phyloP scores from a whole-genome alignment of 2,797 vertebrate genomes.

The Saxicola maurus region DNA sequence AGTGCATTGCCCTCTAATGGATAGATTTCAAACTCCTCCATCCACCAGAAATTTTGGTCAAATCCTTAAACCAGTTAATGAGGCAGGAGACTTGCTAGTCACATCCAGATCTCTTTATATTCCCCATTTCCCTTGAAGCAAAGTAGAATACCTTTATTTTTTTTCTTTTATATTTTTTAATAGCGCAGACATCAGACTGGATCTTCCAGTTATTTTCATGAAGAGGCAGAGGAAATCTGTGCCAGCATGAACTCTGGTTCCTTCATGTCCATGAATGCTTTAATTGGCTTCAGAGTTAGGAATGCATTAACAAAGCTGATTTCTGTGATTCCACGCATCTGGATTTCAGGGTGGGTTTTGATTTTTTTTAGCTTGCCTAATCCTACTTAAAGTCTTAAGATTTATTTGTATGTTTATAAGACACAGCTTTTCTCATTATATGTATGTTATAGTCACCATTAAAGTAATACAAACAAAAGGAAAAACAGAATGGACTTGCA shows the following conservation, averaged over 20 bases:
- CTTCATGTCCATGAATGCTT: constrained; percentile 22
- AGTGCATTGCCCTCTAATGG: constrained; percentile 49
- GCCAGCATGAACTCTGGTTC: not conserved
- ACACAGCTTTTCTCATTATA: constrained; percentile 40
- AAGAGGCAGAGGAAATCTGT: not conserved
- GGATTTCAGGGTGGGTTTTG: constrained; percentile 11
- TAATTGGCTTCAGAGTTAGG: constrained; percentile 46
- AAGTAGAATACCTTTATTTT: not conserved
- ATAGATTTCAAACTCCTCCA: constrained; percentile 2
- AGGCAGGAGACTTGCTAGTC: not conserved
- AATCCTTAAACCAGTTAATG: not conserved
- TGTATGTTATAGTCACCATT: constrained; percentile 5
- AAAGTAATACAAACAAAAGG: constrained; percentile 38
- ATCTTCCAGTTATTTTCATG: constrained; percentile 16
- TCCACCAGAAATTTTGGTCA: not conserved
- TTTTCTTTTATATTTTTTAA: not conserved
- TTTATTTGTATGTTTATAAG: constrained; percentile 54
- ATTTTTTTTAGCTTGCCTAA: constrained; percentile 21
- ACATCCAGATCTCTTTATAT: not conserved
- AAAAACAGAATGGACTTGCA: constrained; percentile 45
- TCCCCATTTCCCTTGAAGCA: not conserved
- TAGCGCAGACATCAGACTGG: not conserved
- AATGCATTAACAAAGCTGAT: constrained; percentile 49
- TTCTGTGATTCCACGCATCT: constrained; percentile 38
- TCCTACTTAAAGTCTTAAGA: constrained; percentile 52